Percentiles rank a stretch among this genome's conserved stretches.
Evolutionary conservation across 2,888 invertebrate genomes (phyloP).

Genomic region (Palloptera scutellata): DNA sequence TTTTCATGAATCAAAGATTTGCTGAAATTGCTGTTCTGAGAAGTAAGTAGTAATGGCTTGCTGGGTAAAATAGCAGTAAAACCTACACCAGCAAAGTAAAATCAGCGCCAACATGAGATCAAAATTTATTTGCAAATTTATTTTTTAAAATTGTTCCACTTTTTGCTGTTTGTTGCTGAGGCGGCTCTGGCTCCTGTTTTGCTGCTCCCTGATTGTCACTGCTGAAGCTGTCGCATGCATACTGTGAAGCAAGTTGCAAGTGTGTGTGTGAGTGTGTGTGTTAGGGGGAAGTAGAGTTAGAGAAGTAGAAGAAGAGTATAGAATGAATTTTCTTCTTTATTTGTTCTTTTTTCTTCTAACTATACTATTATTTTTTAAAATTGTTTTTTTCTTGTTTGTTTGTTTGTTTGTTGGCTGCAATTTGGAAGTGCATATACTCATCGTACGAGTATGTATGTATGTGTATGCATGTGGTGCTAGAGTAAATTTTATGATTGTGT

Average conservation of each 20-base stretch:
- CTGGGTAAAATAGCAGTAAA: not conserved
- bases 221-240: not conserved
- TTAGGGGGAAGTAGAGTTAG: too few species aligned
- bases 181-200: too few species aligned
- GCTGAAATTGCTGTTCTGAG: too few species aligned
- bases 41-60: too few species aligned
- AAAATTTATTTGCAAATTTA: slow-evolving; percentile 35
- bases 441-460: slow-evolving; percentile 17
- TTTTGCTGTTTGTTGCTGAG: not conserved
- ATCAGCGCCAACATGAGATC: slow-evolving; percentile 29
- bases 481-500: slow-evolving; percentile 27
- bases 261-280: too few species aligned
- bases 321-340: too few species aligned
- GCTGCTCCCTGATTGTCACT: too few species aligned
- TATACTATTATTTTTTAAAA: not conserved
- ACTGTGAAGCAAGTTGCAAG: not conserved
- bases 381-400: too few species aligned
- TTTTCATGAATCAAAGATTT: too few species aligned
- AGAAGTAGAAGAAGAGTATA: too few species aligned
- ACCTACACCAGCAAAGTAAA: not conserved
- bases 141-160: slow-evolving; percentile 23
- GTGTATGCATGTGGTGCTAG: slow-evolving; percentile 21
- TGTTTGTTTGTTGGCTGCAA: not conserved
- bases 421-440: slow-evolving; percentile 5
- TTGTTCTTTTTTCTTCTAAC: too few species aligned